These are phyloP conservation scores for Zaprionus davidi DNA, from an alignment of 1,140 invertebrate species.

Conservation along the genomic window DNA sequence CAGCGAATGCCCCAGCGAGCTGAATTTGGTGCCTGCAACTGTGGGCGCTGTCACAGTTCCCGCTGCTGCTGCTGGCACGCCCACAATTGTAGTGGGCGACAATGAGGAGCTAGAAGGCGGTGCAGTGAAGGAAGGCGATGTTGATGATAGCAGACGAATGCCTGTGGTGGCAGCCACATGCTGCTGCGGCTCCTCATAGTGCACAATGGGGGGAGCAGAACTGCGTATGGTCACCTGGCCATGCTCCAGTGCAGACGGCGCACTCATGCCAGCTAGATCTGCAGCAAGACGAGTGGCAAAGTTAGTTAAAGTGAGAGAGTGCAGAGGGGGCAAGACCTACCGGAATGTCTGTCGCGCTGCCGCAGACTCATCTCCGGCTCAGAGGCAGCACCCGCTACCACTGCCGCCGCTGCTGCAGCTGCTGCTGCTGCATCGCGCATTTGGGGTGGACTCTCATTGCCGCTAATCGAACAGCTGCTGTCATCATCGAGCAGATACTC, in stretches of 20 bases:
- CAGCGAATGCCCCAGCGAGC: constrained; percentile 8
- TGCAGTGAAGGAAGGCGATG: constrained; percentile 38
- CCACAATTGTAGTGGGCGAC: constrained; percentile 55
- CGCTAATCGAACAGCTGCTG: constrained; percentile 74
- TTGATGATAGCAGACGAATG: background rate
- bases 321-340: constrained; percentile 9
- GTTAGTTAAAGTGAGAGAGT: background rate
- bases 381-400: constrained; percentile 29
- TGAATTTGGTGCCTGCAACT: background rate
- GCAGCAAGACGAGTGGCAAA: background rate
- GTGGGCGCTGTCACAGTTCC: constrained; percentile 2
- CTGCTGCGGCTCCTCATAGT: constrained; percentile 40
- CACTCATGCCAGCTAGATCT: constrained; percentile 28
- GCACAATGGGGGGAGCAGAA: constrained; percentile 48
- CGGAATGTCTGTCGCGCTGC: constrained; percentile 60
- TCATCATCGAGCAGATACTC: constrained; percentile 72
- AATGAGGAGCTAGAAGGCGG: constrained; percentile 58
- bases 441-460: constrained; percentile 75
- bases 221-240: constrained; percentile 34
- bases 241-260: background rate
- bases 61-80: background rate
- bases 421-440: constrained; percentile 9
- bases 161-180: background rate
- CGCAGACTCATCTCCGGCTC: constrained; percentile 23
- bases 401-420: background rate